Evolutionary conservation across 2,797 vertebrate species (phyloP).

Genomic region (Rallus crepitans): DNA sequence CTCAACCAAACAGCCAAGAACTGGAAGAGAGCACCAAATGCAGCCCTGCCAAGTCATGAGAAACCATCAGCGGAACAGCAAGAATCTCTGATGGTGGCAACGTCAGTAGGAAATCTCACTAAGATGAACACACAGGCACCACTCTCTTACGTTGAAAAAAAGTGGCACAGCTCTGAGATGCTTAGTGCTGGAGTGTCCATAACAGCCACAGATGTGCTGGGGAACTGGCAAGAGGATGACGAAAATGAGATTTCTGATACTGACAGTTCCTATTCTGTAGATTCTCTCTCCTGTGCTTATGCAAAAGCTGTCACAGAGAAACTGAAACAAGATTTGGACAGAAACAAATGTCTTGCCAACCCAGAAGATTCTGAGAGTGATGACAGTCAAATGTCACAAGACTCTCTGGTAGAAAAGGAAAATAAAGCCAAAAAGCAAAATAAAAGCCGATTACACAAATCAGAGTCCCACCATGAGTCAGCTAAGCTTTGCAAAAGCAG

Average conservation of each 20-base stretch:
- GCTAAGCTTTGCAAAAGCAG: constrained; percentile 37
- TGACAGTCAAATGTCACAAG: constrained; percentile 92
- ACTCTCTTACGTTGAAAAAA: constrained; percentile 63
- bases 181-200: constrained; percentile 69
- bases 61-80: constrained; percentile 59
- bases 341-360: constrained; percentile 52
- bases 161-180: constrained; percentile 83
- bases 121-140: constrained; percentile 64
- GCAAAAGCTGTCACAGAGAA: constrained; percentile 80
- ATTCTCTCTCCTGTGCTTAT: constrained; percentile 91
- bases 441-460: constrained; percentile 41
- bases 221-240: constrained; percentile 76
- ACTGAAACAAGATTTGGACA: constrained; percentile 73
- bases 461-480: constrained; percentile 1
- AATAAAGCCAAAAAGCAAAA: constrained; percentile 49
- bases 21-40: constrained; percentile 61
- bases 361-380: constrained; percentile 87
- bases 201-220: constrained; percentile 66
- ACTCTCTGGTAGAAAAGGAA: constrained; percentile 84
- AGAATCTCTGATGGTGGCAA: constrained; percentile 73
- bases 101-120: constrained; percentile 85
- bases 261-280: constrained; percentile 91
- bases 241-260: constrained; percentile 85
- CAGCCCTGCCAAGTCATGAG: constrained; percentile 49
- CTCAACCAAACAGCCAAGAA: constrained; percentile 68